A percentile compares a stretch with the other conserved stretches of the same genome.
These are phyloP conservation scores for Crenichthys baileyi DNA, from an alignment of 2,797 vertebrate species.

Conservation along the genomic window DNA sequence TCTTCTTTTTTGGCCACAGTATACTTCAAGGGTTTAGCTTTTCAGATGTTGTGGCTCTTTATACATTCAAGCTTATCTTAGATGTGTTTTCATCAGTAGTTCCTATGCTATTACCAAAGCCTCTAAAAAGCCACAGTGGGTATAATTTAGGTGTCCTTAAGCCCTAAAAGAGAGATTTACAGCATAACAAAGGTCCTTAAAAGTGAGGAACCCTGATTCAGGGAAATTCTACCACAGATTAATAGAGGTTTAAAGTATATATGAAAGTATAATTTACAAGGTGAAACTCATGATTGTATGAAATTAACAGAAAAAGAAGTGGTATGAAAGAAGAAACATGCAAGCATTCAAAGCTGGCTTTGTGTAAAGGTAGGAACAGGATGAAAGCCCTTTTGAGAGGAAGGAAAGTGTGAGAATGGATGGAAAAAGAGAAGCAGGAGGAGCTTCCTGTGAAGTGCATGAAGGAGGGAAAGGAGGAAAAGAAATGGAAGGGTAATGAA, in stretches of 20 bases:
- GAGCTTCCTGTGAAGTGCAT: constrained; percentile 28
- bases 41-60: constrained; percentile 25
- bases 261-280: constrained; percentile 16
- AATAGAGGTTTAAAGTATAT: constrained; percentile 11
- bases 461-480: constrained; percentile 19
- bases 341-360: constrained; percentile 17
- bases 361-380: constrained; percentile 35
- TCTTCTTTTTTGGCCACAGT: constrained; percentile 4
- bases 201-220: constrained; percentile 23
- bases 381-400: constrained; percentile 41
- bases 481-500: constrained; percentile 55
- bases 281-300: constrained; percentile 19
- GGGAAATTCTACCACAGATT: constrained; percentile 16
- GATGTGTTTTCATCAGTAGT: constrained; percentile 32
- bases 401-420: constrained; percentile 25
- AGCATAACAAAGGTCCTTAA: constrained; percentile 12
- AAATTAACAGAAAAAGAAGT: constrained; percentile 5
- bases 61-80: constrained; percentile 24
- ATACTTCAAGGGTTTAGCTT: constrained; percentile 39
- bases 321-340: not conserved
- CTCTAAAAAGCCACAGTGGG: constrained; percentile 14
- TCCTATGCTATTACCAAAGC: constrained; percentile 23
- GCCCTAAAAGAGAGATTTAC: constrained; percentile 18
- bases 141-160: constrained; percentile 32
- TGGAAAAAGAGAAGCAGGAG: constrained; percentile 20